Evolutionary conservation across 2,888 invertebrate species (phyloP), one percentile per base, ranked within the genome.

Genomic region (Augochlorella aurata): DNA sequence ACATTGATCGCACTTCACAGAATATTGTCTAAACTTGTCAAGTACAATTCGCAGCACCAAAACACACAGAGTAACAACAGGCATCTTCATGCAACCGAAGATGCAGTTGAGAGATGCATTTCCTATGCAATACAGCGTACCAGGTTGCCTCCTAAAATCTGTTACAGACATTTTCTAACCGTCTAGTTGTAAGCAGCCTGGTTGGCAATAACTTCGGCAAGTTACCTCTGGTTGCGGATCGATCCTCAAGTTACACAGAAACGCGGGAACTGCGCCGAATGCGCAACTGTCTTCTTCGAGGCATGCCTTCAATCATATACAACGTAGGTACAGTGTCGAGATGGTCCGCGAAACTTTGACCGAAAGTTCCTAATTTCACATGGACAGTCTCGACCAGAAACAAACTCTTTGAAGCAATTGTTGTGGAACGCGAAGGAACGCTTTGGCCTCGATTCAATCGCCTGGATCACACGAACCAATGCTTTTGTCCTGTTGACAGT

Each of bases 221-320:
- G 45, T 21, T 75, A 52, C 18, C 49, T 49, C 58, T 10, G 47
- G 14, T 29, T 5, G 29, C 67, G 45, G 67, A 78, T 78, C 68
- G 78, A 74, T 74, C 49, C n/a, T 52, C 2, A 45, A 29, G 45
- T 68, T 24, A 50, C 61, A 68, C n/a, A 45, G 66, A 68, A 74
- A 68, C 68, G 47, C n/a, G 38, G 44, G 12, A 29, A 49, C 50
- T 61, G 45, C 47, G 0, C 50, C 29, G 63, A 68, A 63, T 50
- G n/a, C 54, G 50, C 21, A 47, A 38, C 10, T 54, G 24, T 67
- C 47, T 65, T 24, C 63, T 65, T 65, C 18, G 21, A 14, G 50
- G 45, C 58, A 49, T 49, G 49, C 63, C 21, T 29, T 45, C 45
- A 24, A 58, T 71, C 58, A 21, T 16, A 44, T 47, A 24, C 21